These are phyloP conservation scores for Chunga burmeisteri DNA, from an alignment of 2,113 vertebrate species.

Conservation along the genomic window DNA sequence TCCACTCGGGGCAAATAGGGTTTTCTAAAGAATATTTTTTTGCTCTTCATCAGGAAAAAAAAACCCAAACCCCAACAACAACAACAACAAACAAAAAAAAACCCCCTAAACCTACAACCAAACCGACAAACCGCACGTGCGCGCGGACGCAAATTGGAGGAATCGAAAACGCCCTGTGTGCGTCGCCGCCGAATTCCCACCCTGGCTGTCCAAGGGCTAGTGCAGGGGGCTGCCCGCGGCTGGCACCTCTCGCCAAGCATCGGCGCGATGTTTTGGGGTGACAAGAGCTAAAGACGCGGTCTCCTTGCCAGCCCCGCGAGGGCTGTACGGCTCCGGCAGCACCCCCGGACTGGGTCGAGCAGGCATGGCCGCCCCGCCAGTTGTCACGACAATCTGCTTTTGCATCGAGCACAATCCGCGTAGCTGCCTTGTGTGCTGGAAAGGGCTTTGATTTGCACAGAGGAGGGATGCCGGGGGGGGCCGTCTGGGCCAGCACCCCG, in stretches of 20 bases:
- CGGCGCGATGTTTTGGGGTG: not conserved
- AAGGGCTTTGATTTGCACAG: conserved; percentile 79
- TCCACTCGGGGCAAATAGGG: conserved; percentile 50
- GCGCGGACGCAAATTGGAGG: conserved; percentile 15
- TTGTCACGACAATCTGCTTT: conserved; percentile 71
- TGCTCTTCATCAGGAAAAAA: conserved; percentile 11
- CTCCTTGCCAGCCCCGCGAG: not conserved
- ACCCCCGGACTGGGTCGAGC: not conserved
- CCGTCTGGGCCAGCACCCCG: not conserved
- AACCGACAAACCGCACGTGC: not conserved
- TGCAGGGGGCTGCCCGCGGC: conserved; percentile 52
- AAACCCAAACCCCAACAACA: not conserved
- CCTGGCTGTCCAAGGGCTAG: conserved; percentile 59
- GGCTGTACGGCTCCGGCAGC: not conserved
- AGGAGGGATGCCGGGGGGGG: not conserved
- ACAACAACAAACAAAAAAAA: not conserved
- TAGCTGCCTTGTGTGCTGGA: conserved; percentile 69
- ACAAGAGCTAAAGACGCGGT: not conserved
- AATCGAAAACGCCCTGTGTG: conserved; percentile 28
- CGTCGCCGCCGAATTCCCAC: conserved; percentile 38
- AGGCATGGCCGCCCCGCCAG: not conserved
- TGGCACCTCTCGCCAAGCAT: not conserved
- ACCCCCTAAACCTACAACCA: not conserved
- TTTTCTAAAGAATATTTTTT: conserved; percentile 69
- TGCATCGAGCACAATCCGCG: conserved; percentile 51